Evolutionary conservation across 1,140 invertebrate species (phyloP), one percentile per base, ranked within the genome.

Genomic region (Myzus persicae): DNA sequence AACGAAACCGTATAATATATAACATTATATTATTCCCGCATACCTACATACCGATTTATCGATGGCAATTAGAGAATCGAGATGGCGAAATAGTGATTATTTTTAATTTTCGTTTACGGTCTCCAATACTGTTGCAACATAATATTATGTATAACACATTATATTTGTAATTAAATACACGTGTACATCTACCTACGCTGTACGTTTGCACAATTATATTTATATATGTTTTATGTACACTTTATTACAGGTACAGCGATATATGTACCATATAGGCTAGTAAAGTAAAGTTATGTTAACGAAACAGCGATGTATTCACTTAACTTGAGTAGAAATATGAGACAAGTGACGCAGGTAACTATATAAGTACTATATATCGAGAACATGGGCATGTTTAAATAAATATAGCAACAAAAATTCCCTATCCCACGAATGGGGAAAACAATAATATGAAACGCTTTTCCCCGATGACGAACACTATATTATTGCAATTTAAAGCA

Each of bases 111-210:
- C 26, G 31, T 87, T 87, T n/a, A 87, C 24, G 42, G 2, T 46
- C 14, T 46, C 31, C 26, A 82, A 82, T 46, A 44, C 26, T 44
- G 14, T 87, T 87, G 26, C 31, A 42, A 87, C 84, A 87, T 40
- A 84, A 76, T 76, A 76, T 76, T n/a, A n/a, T 76, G n/a, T 76
- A 76, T 36, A 67, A 67, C 31, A 67, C 59, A 51, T 76, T 76
- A 76, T 76, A n/a, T n/a, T 14, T 76, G 59, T 76, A 76, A 76
- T 76, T 76, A 76, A 76, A 76, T 76, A 14, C 59, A 76, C 14
- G 59, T 76, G 59, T 67, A 67, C 42, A 1, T 9, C 7, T 59
- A 59, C 31, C 31, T 76, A 76, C n/a, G 31, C 4, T 36, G 14
- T 76, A 18, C 5, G 24, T 76, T 67, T 67, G n/a, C 18, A 67